A percentile compares a stretch with the other conserved stretches of the same genome.
phyloP scores from a whole-genome alignment of 1,140 invertebrate species.

The Meloidogyne floridensis region DNA sequence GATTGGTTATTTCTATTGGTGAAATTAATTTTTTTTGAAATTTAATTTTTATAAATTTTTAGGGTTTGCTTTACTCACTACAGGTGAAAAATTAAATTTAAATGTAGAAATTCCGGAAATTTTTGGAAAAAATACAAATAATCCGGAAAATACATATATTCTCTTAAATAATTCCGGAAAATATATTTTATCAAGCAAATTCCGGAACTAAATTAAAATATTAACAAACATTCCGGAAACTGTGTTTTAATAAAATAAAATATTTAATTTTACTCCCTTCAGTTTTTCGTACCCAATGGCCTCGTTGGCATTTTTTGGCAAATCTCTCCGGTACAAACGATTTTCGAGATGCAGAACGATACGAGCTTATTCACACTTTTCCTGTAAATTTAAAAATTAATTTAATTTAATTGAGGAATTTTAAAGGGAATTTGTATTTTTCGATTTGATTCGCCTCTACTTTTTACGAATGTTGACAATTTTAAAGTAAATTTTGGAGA shows the following conservation, averaged over 20 bases:
- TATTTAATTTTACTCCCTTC: not conserved
- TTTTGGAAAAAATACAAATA: not conserved
- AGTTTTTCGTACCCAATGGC: conserved; percentile 39
- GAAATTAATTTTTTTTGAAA: too few relatives aligned
- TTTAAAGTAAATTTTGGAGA: conserved; percentile 50
- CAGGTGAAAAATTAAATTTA: conserved; percentile 35
- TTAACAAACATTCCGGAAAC: not conserved
- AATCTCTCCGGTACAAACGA: conserved; percentile 60
- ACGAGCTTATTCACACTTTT: conserved; percentile 43
- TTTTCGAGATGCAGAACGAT: conserved; percentile 61
- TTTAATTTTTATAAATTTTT: too few relatives aligned
- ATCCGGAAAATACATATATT: not conserved
- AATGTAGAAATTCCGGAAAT: not conserved
- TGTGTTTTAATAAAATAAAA: conserved; percentile 17
- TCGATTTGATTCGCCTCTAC: conserved; percentile 62
- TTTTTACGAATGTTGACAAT: conserved; percentile 64
- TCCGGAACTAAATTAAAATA: not conserved
- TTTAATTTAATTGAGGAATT: conserved; percentile 20
- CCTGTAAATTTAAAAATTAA: conserved; percentile 10
- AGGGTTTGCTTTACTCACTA: conserved; percentile 61
- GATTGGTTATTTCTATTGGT: conserved; percentile 53
- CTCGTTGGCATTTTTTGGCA: conserved; percentile 63
- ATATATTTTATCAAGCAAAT: not conserved
- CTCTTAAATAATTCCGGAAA: too few relatives aligned
- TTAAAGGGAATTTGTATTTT: conserved; percentile 63